Percentiles rank a stretch among this genome's conserved stretches.
These are phyloP conservation scores for Amphipyra berbera DNA, from an alignment of 2,888 invertebrate species.

Conservation along the genomic window DNA sequence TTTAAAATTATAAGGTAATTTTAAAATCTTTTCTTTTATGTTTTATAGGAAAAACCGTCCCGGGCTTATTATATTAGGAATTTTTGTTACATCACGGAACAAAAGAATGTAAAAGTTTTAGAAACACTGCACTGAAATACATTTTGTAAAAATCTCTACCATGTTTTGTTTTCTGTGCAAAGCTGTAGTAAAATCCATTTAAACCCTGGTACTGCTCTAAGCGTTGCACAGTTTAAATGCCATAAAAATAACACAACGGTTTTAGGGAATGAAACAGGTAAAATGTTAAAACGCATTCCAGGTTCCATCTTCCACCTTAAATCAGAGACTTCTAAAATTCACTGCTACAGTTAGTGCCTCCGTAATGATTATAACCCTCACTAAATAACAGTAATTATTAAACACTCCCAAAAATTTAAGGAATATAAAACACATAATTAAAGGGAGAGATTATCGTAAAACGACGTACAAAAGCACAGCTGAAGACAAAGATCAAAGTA, in stretches of 20 bases:
- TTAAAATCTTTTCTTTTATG: too few relatives aligned
- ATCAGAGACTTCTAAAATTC: slow-evolving; percentile 42
- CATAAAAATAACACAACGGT: slow-evolving; percentile 20
- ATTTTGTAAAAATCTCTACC: slow-evolving; percentile 1
- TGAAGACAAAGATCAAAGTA: slow-evolving; percentile 43
- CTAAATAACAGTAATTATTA: slow-evolving; percentile 54
- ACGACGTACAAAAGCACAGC: slow-evolving; percentile 40
- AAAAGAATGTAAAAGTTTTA: background rate
- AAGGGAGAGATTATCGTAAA: slow-evolving; percentile 55
- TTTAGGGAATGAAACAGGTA: slow-evolving; percentile 14
- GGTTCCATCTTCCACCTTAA: slow-evolving; percentile 20
- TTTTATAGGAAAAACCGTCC: too few relatives aligned
- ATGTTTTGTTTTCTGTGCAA: slow-evolving; percentile 28
- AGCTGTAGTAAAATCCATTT: slow-evolving; percentile 29
- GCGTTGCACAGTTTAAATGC: slow-evolving; percentile 2
- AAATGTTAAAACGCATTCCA: slow-evolving; percentile 12
- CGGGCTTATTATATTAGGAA: background rate
- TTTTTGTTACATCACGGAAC: background rate
- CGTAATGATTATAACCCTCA: slow-evolving; percentile 47
- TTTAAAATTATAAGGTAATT: too few relatives aligned
- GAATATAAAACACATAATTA: slow-evolving; percentile 58
- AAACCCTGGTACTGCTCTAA: slow-evolving; percentile 19
- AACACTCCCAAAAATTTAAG: slow-evolving; percentile 51
- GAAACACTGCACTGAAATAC: background rate
- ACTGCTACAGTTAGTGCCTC: slow-evolving; percentile 29